Base-by-base conservation (phyloP, 2,113 vertebrate species). In the Eretmochelys imbricata region DNA sequence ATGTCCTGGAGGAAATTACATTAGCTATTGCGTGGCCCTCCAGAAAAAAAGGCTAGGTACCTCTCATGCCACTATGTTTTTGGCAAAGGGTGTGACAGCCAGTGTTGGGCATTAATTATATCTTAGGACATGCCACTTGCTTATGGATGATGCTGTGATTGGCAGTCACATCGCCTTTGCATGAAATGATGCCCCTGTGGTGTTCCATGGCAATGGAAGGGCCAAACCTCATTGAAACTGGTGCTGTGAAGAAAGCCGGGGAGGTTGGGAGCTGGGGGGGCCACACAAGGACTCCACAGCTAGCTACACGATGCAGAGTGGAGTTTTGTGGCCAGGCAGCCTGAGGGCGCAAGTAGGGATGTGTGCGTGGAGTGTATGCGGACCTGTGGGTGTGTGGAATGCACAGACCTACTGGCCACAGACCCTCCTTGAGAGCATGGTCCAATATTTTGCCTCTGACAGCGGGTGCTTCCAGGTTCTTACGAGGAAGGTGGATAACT, bases 1-100 rank as follows among this genome's bases (percentile, higher is more conserved):
- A 79, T 69, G 90, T 84, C 84, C 85, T 93, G 89, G 46, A 88
- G 89, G 96, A 95, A 95, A 98, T 93, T 93, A 84, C 31, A 94
- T 93, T 95, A 93, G 88, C 86, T 95, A 62, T 86, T 78, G 88
- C 78, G 89, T 94, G 95, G 93, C 82, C 90, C 81, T 51, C 89
- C 91, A 88, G 42, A 80, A 85, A 93, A 95, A 94, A 93, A 95
- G 89, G 92, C 93, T 85, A 94, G 88, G 62, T 85, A 91, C 65
- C 80, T 81, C 93, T 85, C 90, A 90, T 97, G 90, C 91, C 93
- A 85, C 90, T 89, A 78, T 29, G 42, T 85, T 75, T 89, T 87
- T 91, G 80, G 27, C 54, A 42, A 46, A 55, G 65, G 72, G 57
- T 48, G 49, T 81, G 84, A 48, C 22, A 90, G 17, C 29, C 35